A percentile compares a stretch with the other conserved stretches of the same genome.
Conservation (phyloP, 2,113 vertebrate species). For the Oncorhynchus gorbuscha region DNA sequence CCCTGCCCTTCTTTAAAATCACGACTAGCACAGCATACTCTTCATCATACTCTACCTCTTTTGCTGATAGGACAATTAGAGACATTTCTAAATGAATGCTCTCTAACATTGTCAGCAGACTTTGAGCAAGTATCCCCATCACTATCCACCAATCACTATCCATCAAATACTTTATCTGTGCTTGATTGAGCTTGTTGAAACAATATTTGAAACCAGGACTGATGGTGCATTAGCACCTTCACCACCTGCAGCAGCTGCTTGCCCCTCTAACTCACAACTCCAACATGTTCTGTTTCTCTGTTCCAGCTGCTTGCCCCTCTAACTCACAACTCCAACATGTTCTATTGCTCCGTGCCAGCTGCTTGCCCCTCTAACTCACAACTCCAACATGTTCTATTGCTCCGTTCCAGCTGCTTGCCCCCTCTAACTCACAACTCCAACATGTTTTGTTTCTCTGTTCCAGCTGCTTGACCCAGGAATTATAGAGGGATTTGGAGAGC, state of each 20-base stretch:
- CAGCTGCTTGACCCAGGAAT: slow-evolving; percentile 55
- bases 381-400: no score
- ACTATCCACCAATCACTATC: not conserved
- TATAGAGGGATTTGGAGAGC: slow-evolving; percentile 58
- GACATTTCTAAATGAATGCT: not conserved
- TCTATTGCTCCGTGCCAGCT: not conserved
- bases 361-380: slow-evolving; percentile 11
- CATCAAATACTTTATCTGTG: no score
- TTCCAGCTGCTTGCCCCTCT: slow-evolving; percentile 53
- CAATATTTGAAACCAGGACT: not conserved
- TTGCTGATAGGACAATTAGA: no score
- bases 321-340: slow-evolving; percentile 52
- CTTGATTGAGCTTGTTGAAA: no score
- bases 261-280: slow-evolving; percentile 38
- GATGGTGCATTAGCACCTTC: slow-evolving; percentile 4
- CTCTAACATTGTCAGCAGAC: not conserved
- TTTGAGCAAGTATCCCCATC: not conserved
- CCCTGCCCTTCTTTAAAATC: not conserved
- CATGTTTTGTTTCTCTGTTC: slow-evolving; percentile 30
- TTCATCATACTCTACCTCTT: not conserved
- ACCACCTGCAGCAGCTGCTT: slow-evolving; percentile 38
- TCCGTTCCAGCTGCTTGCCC: slow-evolving; percentile 38
- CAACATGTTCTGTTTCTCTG: slow-evolving; percentile 33
- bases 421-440: slow-evolving; percentile 44
- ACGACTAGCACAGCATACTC: not conserved